These are phyloP conservation scores for Oncopeltus fasciatus DNA, from an alignment of 1,140 invertebrate species.

Conservation along the genomic window DNA sequence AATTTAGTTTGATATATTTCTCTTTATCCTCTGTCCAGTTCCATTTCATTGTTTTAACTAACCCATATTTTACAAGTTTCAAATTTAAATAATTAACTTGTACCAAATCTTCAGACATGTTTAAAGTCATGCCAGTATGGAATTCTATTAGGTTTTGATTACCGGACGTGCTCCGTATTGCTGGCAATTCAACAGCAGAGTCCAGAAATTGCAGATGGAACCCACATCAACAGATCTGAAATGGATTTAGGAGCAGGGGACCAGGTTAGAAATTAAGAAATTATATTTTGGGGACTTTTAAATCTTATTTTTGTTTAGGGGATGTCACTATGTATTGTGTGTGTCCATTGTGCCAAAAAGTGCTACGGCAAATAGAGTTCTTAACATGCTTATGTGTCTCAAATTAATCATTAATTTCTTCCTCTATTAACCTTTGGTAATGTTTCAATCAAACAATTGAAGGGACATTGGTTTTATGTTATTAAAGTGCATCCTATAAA, in stretches of 20 bases:
- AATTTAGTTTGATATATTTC: too few species aligned
- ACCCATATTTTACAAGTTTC: too few species aligned
- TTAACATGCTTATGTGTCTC: constrained; percentile 10
- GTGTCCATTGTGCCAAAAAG: not conserved
- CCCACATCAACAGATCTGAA: constrained; percentile 78
- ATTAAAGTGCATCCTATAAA: too few species aligned
- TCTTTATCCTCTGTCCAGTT: too few species aligned
- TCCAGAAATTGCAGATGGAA: constrained; percentile 91
- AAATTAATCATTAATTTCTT: not conserved
- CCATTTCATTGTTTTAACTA: too few species aligned
- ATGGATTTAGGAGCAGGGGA: constrained; percentile 97
- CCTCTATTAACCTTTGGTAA: not conserved
- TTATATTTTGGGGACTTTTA: not conserved
- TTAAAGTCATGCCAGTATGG: not conserved
- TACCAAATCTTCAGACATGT: too few species aligned
- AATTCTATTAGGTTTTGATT: constrained; percentile 78
- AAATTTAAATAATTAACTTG: too few species aligned
- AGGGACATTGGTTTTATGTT: too few species aligned
- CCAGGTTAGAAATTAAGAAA: constrained; percentile 53
- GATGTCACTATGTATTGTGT: not conserved
- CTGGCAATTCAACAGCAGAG: constrained; percentile 96
- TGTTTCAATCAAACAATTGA: too few species aligned
- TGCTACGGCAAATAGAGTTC: not conserved
- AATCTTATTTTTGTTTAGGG: not conserved
- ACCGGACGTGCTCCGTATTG: constrained; percentile 95